Percentiles rank a stretch among this genome's conserved stretches.
Evolutionary conservation across 2,888 invertebrate species (phyloP).

Genomic region (Sepioteuthis lessoniana): DNA sequence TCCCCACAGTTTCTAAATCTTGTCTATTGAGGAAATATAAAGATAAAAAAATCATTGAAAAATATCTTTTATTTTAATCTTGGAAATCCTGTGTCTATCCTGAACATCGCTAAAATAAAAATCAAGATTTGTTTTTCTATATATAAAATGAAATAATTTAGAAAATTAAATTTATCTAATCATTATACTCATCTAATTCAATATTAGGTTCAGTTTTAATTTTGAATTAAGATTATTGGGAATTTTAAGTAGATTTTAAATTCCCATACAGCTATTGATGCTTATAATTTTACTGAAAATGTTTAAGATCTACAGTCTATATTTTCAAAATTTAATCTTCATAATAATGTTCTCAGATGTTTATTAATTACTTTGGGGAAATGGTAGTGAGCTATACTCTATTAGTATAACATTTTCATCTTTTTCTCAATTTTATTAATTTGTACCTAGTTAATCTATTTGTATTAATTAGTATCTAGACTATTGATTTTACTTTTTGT

Average conservation of each 20-base stretch:
- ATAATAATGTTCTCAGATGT: neutral
- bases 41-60: neutral
- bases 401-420: neutral
- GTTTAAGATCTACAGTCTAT: neutral
- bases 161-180: neutral
- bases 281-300: too few species aligned
- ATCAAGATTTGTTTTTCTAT: neutral
- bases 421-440: neutral
- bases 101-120: neutral
- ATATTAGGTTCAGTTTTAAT: neutral
- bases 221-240: too few species aligned
- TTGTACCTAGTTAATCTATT: too few species aligned
- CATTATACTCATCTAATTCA: neutral
- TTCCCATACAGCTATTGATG: too few species aligned
- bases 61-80: neutral
- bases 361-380: neutral
- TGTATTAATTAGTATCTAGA: too few species aligned
- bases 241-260: too few species aligned
- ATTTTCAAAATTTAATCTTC: neutral
- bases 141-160: neutral
- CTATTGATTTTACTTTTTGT: too few species aligned
- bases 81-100: neutral
- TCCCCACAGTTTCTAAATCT: neutral
- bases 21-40: neutral
- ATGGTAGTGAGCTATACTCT: too few species aligned